phyloP scores from a whole-genome alignment of 2,888 invertebrate genomes.

The Chirona hameri region DNA sequence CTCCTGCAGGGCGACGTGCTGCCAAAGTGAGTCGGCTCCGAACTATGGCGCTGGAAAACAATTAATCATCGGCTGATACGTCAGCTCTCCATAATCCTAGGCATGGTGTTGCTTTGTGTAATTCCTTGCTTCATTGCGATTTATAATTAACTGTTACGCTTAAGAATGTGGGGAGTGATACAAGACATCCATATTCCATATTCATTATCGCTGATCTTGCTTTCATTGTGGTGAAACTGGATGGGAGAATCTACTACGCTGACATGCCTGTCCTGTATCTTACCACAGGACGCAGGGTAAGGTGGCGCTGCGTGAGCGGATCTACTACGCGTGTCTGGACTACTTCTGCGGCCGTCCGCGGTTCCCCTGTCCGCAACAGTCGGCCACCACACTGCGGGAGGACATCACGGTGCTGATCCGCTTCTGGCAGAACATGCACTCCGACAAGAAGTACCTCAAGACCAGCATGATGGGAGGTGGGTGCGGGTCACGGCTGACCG shows the following conservation, averaged over 20 bases:
- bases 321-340: conserved; percentile 91
- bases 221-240: too few species aligned
- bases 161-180: too few species aligned
- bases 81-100: too few species aligned
- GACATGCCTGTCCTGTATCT: background rate
- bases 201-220: too few species aligned
- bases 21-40: conserved; percentile 42
- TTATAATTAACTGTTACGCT: too few species aligned
- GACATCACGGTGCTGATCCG: conserved; percentile 83
- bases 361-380: conserved; percentile 61
- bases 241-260: too few species aligned
- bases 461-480: conserved; percentile 74
- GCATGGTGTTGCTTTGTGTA: too few species aligned
- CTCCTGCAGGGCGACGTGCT: conserved; percentile 88
- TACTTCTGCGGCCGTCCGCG: conserved; percentile 90
- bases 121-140: too few species aligned
- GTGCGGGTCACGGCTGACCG: conserved; percentile 1
- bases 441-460: conserved; percentile 86
- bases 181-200: too few species aligned
- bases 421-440: conserved; percentile 95
- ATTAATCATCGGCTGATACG: too few species aligned
- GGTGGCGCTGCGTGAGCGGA: conserved; percentile 87
- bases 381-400: conserved; percentile 68
- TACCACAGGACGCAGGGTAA: conserved; percentile 62
- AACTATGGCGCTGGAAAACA: background rate